A percentile compares a stretch with the other conserved stretches of the same genome.
These are phyloP conservation scores for Trematomus loennbergii DNA, from an alignment of 2,113 vertebrate genomes.

Conservation along the genomic window DNA sequence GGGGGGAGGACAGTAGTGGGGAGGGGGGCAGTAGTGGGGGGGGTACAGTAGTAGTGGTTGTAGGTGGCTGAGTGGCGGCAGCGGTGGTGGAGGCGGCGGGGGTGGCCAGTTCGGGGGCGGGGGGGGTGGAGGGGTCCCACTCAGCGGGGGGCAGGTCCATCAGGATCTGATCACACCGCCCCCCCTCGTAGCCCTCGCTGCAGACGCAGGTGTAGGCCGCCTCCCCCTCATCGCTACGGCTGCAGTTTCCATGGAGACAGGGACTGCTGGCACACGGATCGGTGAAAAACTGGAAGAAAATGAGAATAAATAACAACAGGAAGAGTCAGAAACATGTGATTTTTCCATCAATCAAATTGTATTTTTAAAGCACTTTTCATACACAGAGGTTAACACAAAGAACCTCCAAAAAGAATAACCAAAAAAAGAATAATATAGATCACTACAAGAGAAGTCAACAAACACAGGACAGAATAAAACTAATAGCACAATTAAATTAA, in stretches of 20 bases:
- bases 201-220: conserved; percentile 90
- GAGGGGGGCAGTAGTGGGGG: conserved; percentile 74
- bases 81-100: conserved; percentile 73
- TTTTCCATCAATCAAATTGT: too few species aligned
- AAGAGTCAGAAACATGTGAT: background rate
- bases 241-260: conserved; percentile 98
- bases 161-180: conserved; percentile 84
- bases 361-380: too few species aligned
- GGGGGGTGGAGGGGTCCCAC: conserved; percentile 77
- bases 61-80: conserved; percentile 83
- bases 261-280: conserved; percentile 95
- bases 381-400: too few species aligned
- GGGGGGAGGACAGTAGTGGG: conserved; percentile 78
- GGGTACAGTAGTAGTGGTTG: conserved; percentile 81
- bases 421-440: too few species aligned
- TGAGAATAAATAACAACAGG: conserved; percentile 62
- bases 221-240: conserved; percentile 70
- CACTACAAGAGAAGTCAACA: too few species aligned
- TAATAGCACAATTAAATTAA: too few species aligned
- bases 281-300: conserved; percentile 87
- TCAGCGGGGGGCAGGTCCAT: conserved; percentile 72
- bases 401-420: too few species aligned
- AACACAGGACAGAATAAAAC: too few species aligned
- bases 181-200: conserved; percentile 88
- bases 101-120: conserved; percentile 77